Evolutionary conservation across 2,888 invertebrate genomes (phyloP).

Genomic region (Drosophila recens): DNA sequence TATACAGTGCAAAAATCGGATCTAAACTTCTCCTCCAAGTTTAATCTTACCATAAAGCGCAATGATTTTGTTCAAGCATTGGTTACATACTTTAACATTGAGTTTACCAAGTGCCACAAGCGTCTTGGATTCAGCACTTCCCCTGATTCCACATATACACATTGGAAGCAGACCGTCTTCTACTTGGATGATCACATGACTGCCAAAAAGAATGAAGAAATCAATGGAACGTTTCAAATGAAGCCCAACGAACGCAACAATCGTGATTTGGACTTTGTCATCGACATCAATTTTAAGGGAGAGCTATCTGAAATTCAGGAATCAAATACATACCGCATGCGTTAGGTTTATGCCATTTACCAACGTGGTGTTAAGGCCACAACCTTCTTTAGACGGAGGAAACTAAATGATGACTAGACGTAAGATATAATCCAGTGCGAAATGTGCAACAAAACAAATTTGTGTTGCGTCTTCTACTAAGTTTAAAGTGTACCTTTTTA

Average conservation of each 20-base stretch:
- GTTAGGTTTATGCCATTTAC: slow-evolving; percentile 85
- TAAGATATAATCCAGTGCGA: slow-evolving; percentile 76
- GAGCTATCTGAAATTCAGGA: slow-evolving; percentile 94
- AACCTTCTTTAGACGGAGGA: slow-evolving; percentile 41
- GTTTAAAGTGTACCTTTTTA: slow-evolving; percentile 79
- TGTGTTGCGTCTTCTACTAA: slow-evolving; percentile 75
- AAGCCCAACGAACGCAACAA: slow-evolving; percentile 98
- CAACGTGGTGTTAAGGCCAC: slow-evolving; percentile 41
- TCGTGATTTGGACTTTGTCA: slow-evolving; percentile 97
- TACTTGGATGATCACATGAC: slow-evolving; percentile 99
- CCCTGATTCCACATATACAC: slow-evolving; percentile 98
- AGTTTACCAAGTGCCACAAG: slow-evolving; percentile 99
- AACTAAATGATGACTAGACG: slow-evolving; percentile 66
- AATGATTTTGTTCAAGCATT: slow-evolving; percentile 99
- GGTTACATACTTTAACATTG: slow-evolving; percentile 99
- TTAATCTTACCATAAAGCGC: slow-evolving; percentile 92
- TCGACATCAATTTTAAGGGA: slow-evolving; percentile 96
- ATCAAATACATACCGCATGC: slow-evolving; percentile 95
- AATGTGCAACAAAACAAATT: slow-evolving; percentile 71
- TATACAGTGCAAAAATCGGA: slow-evolving; percentile 99
- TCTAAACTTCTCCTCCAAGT: slow-evolving; percentile 95
- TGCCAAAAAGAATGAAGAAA: slow-evolving; percentile 96
- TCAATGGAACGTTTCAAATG: slow-evolving; percentile 96
- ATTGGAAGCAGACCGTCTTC: slow-evolving; percentile 99
- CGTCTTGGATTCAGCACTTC: slow-evolving; percentile 99